Conservation (phyloP, 2,797 vertebrate genomes). For the Acipenser transmontanus region DNA sequence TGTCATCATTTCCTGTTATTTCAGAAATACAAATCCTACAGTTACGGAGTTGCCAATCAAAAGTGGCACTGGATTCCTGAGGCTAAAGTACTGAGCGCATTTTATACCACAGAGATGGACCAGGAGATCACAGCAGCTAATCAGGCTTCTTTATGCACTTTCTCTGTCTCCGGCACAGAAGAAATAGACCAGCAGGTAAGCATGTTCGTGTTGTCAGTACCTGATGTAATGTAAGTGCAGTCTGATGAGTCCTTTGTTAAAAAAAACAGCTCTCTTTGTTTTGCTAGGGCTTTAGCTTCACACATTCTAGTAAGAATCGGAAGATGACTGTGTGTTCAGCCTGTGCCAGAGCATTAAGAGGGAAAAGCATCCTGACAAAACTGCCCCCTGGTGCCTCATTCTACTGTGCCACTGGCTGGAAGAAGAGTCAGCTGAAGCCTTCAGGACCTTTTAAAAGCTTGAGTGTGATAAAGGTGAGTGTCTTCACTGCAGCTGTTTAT, state of each 20-base stretch:
- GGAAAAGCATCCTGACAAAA: conserved; percentile 27
- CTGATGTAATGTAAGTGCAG: not conserved
- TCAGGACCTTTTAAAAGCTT: conserved; percentile 39
- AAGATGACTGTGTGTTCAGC: conserved; percentile 35
- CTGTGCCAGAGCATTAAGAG: conserved; percentile 29
- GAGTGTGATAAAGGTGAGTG: conserved; percentile 33
- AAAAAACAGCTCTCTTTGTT: not conserved
- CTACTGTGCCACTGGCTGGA: conserved; percentile 34
- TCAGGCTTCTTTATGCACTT: conserved; percentile 43
- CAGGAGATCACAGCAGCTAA: conserved; percentile 47
- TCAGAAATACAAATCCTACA: conserved; percentile 42
- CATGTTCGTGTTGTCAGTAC: not conserved
- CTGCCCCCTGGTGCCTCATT: conserved; percentile 31
- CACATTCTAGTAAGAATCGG: conserved; percentile 17
- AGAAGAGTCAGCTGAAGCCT: conserved; percentile 21
- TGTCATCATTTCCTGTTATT: conserved; percentile 4
- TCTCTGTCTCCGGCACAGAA: conserved; percentile 33
- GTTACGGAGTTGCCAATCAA: conserved; percentile 44
- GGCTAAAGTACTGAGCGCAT: conserved; percentile 36
- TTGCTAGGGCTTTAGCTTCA: conserved; percentile 40
- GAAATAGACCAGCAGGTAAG: conserved; percentile 46
- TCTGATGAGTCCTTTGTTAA: not conserved
- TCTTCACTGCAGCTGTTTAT: not conserved
- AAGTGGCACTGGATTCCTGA: conserved; percentile 40
- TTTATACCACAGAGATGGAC: conserved; percentile 41